A percentile compares a stretch with the other conserved stretches of the same genome.
phyloP scores from a whole-genome alignment of 2,797 vertebrate genomes.

The Octomys mimax region DNA sequence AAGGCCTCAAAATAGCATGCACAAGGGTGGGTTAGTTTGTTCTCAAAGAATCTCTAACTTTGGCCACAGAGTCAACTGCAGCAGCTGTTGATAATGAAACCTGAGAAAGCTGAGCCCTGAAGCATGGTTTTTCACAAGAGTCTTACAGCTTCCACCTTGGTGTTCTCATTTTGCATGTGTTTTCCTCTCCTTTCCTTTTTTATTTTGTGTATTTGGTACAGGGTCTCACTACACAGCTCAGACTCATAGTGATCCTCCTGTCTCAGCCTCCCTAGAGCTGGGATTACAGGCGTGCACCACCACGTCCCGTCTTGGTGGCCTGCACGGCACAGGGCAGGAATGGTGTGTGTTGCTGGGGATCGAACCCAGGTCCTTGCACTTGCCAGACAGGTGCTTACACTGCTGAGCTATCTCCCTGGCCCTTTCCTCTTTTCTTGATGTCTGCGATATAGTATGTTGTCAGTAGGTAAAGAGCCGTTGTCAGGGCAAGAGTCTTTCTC shows the following conservation, averaged over 20 bases:
- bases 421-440: neutral
- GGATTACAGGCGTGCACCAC: too few species aligned
- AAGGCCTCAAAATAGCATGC: conserved; percentile 68
- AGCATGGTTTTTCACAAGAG: neutral
- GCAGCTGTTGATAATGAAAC: conserved; percentile 4
- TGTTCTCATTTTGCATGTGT: neutral
- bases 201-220: too few species aligned
- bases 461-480: neutral
- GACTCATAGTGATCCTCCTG: too few species aligned
- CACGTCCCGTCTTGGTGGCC: too few species aligned
- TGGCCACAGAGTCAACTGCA: conserved; percentile 9
- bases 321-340: too few species aligned
- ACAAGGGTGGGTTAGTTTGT: conserved; percentile 37
- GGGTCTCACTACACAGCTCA: too few species aligned
- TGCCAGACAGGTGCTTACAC: too few species aligned
- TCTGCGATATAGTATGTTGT: neutral
- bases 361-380: too few species aligned
- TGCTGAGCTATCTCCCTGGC: too few species aligned
- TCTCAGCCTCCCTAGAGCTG: too few species aligned
- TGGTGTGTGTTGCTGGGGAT: too few species aligned
- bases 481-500: conserved; percentile 17
- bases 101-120: neutral
- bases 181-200: neutral
- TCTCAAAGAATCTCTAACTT: neutral
- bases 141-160: neutral